Evolutionary conservation across 92 coral and sea anemone species (phyloP), one percentile per base, ranked within the genome.

Genomic region (Isaurus tuberculatus): DNA sequence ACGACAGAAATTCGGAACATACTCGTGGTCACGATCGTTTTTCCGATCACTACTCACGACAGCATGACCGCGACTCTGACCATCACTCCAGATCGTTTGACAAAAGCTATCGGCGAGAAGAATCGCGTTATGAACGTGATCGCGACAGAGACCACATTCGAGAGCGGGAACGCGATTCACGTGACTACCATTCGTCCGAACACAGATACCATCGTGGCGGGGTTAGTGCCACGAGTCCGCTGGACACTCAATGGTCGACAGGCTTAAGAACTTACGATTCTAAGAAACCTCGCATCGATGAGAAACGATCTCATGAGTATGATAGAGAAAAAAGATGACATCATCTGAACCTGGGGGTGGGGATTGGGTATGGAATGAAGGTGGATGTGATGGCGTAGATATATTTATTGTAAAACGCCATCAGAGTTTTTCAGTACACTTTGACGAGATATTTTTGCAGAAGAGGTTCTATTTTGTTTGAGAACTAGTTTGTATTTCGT

Each of bases 291-390:
- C 81, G 92, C 58, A 85, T 79, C 36, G 88, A 92, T 15, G 95
- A 93, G 46, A 92, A 89, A 40, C 89, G 90, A 79, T 65, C 65
- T 61, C 66, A 88, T 10, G 90, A 89, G 26, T 67, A 63, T 68
- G 96, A 92, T 25, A 91, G 95, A 4, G 95, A 92, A 61, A 92
- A 92, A 49, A 86, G 95, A 88, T 87, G 65, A 90, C 91, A 79
- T 51, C 79, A 73, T 60, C 80, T 20, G 14, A 73, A 28, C 43
- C 57, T 25, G 37, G 79, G 16, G 55, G 33, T 48, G 48, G 32
- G 61, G 61, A 13, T 7, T 40, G 46, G 33, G 33, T 1, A 3
- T 9, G 11, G 5, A 4, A 60, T 60, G 27, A 1, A 28, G 67
- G 81, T 10, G 63, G 8, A 2, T 32, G 32, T 22, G 31, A 4